phyloP scores from a whole-genome alignment of 2,797 vertebrate genomes.

The Rallus crepitans region DNA sequence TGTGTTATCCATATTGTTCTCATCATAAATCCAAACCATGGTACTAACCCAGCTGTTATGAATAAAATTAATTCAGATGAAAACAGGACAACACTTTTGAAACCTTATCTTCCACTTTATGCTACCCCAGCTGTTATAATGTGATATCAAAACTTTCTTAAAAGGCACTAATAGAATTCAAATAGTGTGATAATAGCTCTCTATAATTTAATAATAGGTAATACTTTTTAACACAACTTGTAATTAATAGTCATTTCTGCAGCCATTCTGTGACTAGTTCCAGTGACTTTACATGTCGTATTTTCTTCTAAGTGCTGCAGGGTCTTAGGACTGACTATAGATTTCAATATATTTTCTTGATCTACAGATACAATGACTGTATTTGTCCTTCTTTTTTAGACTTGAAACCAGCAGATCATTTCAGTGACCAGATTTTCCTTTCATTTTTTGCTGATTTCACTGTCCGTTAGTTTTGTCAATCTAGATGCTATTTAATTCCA shows the following conservation, averaged over 20 bases:
- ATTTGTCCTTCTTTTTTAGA: background rate
- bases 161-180: background rate
- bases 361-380: background rate
- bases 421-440: background rate
- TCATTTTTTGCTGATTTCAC: background rate
- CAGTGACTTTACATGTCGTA: background rate
- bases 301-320: background rate
- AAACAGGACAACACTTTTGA: background rate
- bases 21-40: too few species aligned
- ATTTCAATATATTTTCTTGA: background rate
- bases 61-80: too few species aligned
- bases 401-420: background rate
- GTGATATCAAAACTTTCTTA: background rate
- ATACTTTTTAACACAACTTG: background rate
- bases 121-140: background rate
- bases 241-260: constrained; percentile 8
- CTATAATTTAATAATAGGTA: background rate
- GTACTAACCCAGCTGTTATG: too few species aligned
- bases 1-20: too few species aligned
- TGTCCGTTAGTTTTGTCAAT: background rate
- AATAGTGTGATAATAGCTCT: background rate
- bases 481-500: background rate
- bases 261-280: background rate
- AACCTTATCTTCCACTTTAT: background rate
- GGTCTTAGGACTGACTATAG: background rate